Percentiles rank a stretch among this genome's conserved stretches.
Conservation (phyloP, 2,888 invertebrate species). For the Vandiemenella viatica region DNA sequence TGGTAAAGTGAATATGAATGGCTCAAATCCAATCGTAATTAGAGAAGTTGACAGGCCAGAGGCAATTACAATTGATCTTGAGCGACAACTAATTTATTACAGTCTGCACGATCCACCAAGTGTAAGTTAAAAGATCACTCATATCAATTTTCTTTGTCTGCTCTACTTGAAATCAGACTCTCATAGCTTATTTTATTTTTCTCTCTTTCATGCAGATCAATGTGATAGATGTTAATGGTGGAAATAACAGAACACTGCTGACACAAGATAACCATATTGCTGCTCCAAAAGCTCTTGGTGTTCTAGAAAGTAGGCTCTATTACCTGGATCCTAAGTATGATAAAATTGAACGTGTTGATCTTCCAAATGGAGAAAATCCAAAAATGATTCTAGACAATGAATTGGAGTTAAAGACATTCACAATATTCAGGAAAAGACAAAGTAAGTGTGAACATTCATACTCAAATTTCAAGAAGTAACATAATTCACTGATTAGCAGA, state of each 20-base stretch:
- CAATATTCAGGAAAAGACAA: slow-evolving; percentile 72
- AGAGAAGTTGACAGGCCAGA: slow-evolving; percentile 60
- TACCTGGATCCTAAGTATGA: slow-evolving; percentile 82
- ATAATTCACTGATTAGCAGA: no score
- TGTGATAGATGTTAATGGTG: slow-evolving; percentile 57
- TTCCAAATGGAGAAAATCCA: slow-evolving; percentile 64
- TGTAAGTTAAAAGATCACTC: slow-evolving; percentile 31
- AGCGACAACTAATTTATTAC: slow-evolving; percentile 73
- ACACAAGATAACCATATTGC: slow-evolving; percentile 54
- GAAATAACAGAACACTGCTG: slow-evolving; percentile 48
- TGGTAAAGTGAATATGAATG: slow-evolving; percentile 86
- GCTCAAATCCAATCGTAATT: slow-evolving; percentile 58
- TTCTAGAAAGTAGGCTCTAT: slow-evolving; percentile 67
- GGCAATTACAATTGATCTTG: slow-evolving; percentile 71
- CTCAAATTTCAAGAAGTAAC: no score
- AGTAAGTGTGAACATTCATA: slow-evolving; percentile 26
- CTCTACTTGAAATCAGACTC: not conserved
- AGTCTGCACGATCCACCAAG: slow-evolving; percentile 61
- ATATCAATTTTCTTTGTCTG: not conserved
- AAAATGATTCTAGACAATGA: slow-evolving; percentile 69
- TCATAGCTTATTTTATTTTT: not conserved
- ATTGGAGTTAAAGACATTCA: slow-evolving; percentile 71
- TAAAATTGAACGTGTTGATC: slow-evolving; percentile 69
- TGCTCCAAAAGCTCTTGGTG: slow-evolving; percentile 64
- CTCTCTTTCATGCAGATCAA: slow-evolving; percentile 22